phyloP scores from a whole-genome alignment of 2,888 invertebrate species.

The Orchesellides sinensis region DNA sequence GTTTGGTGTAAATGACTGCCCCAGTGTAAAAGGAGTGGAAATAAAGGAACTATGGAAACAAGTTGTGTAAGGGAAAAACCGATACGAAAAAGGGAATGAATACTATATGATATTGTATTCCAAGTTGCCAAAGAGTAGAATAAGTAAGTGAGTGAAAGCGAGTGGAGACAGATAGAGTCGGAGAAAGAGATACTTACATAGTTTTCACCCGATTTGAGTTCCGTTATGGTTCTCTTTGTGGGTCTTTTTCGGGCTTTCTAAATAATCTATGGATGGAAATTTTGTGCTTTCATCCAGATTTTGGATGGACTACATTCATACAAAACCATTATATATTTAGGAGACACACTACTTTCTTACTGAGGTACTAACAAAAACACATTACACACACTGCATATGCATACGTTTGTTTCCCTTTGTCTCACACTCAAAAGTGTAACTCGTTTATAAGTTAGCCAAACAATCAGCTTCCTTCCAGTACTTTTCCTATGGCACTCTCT shows the following conservation, averaged over 20 bases:
- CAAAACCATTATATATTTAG: neutral
- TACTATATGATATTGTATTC: slow-evolving; percentile 66
- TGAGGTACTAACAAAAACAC: slow-evolving; percentile 33
- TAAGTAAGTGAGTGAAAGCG: slow-evolving; percentile 60
- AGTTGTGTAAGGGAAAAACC: slow-evolving; percentile 58
- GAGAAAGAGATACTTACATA: slow-evolving; percentile 57
- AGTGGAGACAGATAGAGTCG: slow-evolving; percentile 42
- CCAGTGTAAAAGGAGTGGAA: slow-evolving; percentile 65
- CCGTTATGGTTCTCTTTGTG: slow-evolving; percentile 62
- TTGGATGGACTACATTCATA: slow-evolving; percentile 39
- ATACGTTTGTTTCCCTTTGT: slow-evolving; percentile 50
- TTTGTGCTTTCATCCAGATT: slow-evolving; percentile 55
- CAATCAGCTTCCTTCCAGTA: slow-evolving; percentile 5
- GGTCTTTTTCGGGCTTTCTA: slow-evolving; percentile 62
- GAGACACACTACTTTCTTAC: slow-evolving; percentile 27
- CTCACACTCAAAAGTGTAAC: slow-evolving; percentile 40
- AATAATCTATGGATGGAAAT: slow-evolving; percentile 65
- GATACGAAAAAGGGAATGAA: slow-evolving; percentile 60
- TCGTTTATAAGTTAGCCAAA: too few relatives aligned
- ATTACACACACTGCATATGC: slow-evolving; percentile 6
- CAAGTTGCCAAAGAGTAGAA: slow-evolving; percentile 65
- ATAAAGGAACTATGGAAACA: slow-evolving; percentile 61
- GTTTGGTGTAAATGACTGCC: slow-evolving; percentile 64
- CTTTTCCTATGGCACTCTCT: slow-evolving; percentile 12
- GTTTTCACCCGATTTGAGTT: slow-evolving; percentile 65